Conservation (phyloP, 2,888 invertebrate species). For the Idaea straminata region DNA sequence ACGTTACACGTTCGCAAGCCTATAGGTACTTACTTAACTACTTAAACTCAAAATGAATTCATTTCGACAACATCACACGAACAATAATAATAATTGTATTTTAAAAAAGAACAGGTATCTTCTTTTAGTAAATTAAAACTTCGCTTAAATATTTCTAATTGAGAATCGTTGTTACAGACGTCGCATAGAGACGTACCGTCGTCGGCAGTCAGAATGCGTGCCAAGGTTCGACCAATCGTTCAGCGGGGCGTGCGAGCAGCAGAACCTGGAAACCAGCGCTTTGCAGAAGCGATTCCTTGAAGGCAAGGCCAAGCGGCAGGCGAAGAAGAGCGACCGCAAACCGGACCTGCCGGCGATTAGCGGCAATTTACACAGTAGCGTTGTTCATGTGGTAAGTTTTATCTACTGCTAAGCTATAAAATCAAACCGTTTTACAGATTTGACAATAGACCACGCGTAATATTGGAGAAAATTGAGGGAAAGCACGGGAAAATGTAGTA, state of each 20-base stretch:
- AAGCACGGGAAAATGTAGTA: too few species aligned
- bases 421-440: too few species aligned
- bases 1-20: neutral
- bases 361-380: constrained; percentile 84
- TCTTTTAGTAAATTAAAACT: neutral
- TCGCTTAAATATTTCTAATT: neutral
- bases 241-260: constrained; percentile 93
- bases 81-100: neutral
- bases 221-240: constrained; percentile 94
- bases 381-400: constrained; percentile 84
- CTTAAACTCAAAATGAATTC: neutral
- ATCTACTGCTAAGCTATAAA: neutral
- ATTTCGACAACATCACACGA: neutral
- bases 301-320: constrained; percentile 92
- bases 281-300: constrained; percentile 94
- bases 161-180: constrained; percentile 76
- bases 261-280: constrained; percentile 92
- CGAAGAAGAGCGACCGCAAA: constrained; percentile 87
- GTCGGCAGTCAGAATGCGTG: constrained; percentile 91
- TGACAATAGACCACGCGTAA: too few species aligned
- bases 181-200: constrained; percentile 92
- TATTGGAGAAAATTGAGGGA: too few species aligned
- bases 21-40: neutral
- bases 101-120: neutral
- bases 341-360: constrained; percentile 71